Evolutionary conservation across 2,888 invertebrate species (phyloP), one percentile per base, ranked within the genome.

Genomic region (Cybosia mesomella): DNA sequence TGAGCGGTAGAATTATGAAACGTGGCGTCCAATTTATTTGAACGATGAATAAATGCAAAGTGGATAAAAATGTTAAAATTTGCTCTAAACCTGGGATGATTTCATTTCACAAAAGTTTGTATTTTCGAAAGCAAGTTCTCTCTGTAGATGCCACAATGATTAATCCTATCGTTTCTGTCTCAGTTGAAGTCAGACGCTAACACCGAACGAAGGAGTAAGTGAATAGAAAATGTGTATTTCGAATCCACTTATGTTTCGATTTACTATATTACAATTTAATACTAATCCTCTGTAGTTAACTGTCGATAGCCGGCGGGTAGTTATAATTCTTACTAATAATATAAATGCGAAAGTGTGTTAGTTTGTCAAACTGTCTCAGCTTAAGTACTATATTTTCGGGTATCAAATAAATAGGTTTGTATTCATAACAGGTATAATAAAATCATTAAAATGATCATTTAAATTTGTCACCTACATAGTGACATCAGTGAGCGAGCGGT

Each of bases 31-130:
- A 49, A 49, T n/a, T 49, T 49, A 49, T 49, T 49, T 55, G 24
- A 22, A 54, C n/a, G 10, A 58, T 22, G 57, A 58, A 66, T 21
- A 69, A 62, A 28, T 57, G 60, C 57, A 55, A 55, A 55, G 13
- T 21, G 54, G 54, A 11, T 15, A 58, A 58, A 32, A 32, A n/a
- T 4, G 24, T 55, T 22, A 55, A 49, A 49, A 43, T 55, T 55
- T 55, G 11, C 22, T 55, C 55, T 58, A 32, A 58, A 22, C 28
- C 54, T 32, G 3, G 49, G 8, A 22, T 22, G 24, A 55, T 55
- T 55, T 24, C 54, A 55, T 55, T 55, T 55, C 54, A 7, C 24
- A 11, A 21, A 28, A 65, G 57, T 49, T n/a, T 39, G 21, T 0
- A 64, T 55, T 49, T 49, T 55, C 49, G 49, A 49, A 18, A 43